Conservation (phyloP, 1,140 invertebrate species). For the Tenebrio molitor region DNA sequence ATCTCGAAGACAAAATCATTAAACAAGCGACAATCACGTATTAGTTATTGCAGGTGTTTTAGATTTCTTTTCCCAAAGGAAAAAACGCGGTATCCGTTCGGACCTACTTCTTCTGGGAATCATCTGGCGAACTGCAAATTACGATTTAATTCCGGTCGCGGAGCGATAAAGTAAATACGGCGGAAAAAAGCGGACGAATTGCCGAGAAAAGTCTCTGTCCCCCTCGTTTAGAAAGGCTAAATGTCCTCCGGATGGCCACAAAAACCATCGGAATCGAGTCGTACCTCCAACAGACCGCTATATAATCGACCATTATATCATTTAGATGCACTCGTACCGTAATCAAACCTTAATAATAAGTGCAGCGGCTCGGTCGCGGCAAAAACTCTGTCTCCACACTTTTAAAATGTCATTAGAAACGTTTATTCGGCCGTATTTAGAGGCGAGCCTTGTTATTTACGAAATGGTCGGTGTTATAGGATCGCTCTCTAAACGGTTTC, state of each 20-base stretch:
- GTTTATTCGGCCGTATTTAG: slow-evolving; percentile 45
- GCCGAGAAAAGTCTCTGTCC: not conserved
- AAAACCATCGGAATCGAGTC: slow-evolving; percentile 5
- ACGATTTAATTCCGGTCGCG: slow-evolving; percentile 27
- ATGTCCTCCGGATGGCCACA: slow-evolving; percentile 19
- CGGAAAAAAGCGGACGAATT: not conserved
- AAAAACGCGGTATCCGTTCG: not conserved
- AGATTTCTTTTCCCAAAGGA: too few species aligned
- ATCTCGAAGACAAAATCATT: too few species aligned
- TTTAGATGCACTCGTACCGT: slow-evolving; percentile 47
- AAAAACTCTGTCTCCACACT: slow-evolving; percentile 50
- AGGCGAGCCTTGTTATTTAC: slow-evolving; percentile 46
- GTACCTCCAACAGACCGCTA: slow-evolving; percentile 16
- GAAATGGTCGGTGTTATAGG: slow-evolving; percentile 44
- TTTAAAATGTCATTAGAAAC: slow-evolving; percentile 54
- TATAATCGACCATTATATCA: slow-evolving; percentile 45
- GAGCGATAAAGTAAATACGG: slow-evolving; percentile 16
- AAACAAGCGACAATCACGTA: too few species aligned
- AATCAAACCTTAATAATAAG: slow-evolving; percentile 49
- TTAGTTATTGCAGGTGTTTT: too few species aligned
- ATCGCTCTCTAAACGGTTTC: not conserved
- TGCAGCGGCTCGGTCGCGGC: slow-evolving; percentile 33
- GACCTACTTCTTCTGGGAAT: slow-evolving; percentile 17
- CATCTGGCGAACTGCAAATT: slow-evolving; percentile 34
- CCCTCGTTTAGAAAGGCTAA: slow-evolving; percentile 28